A percentile compares a stretch with the other conserved stretches of the same genome.
phyloP scores from a whole-genome alignment of 1,140 invertebrate genomes.

The Ostrea denselamellosa region DNA sequence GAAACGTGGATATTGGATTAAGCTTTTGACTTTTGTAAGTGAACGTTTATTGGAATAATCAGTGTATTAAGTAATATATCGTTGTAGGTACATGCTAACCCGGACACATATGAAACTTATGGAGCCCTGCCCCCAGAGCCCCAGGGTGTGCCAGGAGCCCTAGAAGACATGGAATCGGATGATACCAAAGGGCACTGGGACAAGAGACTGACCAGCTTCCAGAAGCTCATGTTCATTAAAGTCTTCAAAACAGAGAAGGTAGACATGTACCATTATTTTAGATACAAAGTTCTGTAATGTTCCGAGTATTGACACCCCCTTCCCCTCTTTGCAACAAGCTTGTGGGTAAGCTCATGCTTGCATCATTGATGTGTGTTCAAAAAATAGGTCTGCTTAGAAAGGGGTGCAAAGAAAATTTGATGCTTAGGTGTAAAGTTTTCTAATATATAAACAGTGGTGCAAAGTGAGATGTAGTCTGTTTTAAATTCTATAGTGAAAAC shows the following conservation, averaged over 20 bases:
- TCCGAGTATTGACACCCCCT: background rate
- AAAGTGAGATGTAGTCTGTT: background rate
- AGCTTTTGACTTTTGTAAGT: no score
- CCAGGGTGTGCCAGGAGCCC: slow-evolving; percentile 48
- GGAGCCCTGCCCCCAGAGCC: slow-evolving; percentile 71
- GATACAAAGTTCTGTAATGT: background rate
- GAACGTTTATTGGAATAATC: no score
- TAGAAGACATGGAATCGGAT: slow-evolving; percentile 57
- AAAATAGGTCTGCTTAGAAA: no score
- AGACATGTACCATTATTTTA: background rate
- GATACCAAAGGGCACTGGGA: slow-evolving; percentile 76
- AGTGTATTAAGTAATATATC: background rate
- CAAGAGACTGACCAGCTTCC: slow-evolving; percentile 75
- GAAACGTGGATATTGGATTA: no score
- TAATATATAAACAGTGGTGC: background rate
- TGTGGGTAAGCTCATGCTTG: no score
- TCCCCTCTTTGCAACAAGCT: no score
- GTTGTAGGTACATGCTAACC: slow-evolving; percentile 71
- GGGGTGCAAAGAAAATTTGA: no score
- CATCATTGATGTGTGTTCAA: no score
- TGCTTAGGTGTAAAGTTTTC: background rate
- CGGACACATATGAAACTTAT: slow-evolving; percentile 67
- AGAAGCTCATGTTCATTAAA: slow-evolving; percentile 79
- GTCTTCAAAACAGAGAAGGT: slow-evolving; percentile 77
- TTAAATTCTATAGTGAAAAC: background rate